Evolutionary conservation across 2,797 vertebrate species (phyloP).

Genomic region (Nothura maculosa): DNA sequence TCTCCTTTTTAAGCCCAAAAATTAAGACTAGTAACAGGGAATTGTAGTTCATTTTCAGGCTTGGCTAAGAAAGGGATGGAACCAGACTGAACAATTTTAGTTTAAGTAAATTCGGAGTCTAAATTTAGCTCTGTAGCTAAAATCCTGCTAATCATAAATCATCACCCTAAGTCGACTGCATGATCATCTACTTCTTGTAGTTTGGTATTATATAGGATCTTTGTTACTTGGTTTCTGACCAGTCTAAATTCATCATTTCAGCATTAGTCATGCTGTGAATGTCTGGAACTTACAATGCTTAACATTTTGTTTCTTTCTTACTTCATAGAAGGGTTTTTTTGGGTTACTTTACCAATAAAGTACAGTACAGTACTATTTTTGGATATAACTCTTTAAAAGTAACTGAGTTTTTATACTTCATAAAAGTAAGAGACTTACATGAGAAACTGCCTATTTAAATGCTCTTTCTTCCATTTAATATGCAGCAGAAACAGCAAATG

Average conservation of each 20-base stretch:
- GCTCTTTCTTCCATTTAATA: background rate
- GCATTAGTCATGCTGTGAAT: constrained; percentile 44
- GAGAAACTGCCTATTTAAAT: background rate
- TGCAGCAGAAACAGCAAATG: background rate
- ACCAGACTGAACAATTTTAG: constrained; percentile 54
- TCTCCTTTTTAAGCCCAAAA: background rate
- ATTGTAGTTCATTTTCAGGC: constrained; percentile 26
- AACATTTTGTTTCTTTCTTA: constrained; percentile 30
- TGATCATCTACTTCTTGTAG: background rate
- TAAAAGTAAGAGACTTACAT: background rate
- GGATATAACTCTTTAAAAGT: constrained; percentile 27
- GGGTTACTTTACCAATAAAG: constrained; percentile 31
- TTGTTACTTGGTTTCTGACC: constrained; percentile 1
- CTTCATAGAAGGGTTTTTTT: constrained; percentile 1
- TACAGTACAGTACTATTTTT: constrained; percentile 45
- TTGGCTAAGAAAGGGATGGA: constrained; percentile 56
- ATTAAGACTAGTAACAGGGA: constrained; percentile 1
- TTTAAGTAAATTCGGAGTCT: constrained; percentile 56
- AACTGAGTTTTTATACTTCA: background rate
- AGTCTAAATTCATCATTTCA: background rate
- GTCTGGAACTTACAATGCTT: background rate
- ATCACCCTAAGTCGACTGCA: background rate
- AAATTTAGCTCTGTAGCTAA: constrained; percentile 57
- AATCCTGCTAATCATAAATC: background rate
- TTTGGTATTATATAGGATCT: background rate